Conservation (phyloP, 2,113 vertebrate species). For the human region DNA sequence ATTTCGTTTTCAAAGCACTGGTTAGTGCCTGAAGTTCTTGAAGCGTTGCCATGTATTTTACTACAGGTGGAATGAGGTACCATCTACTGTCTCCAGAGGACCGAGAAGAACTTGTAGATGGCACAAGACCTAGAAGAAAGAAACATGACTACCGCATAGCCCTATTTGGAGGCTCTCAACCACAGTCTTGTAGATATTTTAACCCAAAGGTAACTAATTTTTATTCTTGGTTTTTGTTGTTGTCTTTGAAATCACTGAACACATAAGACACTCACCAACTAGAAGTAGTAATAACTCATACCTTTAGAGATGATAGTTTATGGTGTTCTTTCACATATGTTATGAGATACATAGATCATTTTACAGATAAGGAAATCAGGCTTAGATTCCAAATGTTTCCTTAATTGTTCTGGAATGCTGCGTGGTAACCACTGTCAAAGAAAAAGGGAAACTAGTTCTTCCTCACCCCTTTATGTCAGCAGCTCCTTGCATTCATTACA, state of each 20-base stretch:
- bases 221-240: neutral
- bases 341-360: constrained; percentile 4
- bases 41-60: constrained; percentile 45
- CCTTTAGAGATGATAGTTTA: neutral
- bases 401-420: neutral
- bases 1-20: constrained; percentile 24
- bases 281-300: neutral
- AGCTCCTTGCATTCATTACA: neutral
- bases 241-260: neutral
- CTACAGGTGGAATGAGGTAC: constrained; percentile 90
- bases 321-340: neutral
- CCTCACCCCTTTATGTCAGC: neutral
- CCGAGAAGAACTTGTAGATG: constrained; percentile 95
- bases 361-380: constrained; percentile 37
- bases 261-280: neutral
- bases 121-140: constrained; percentile 93
- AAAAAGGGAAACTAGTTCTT: neutral
- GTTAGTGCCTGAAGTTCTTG: constrained; percentile 16
- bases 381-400: neutral
- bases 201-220: constrained; percentile 93
- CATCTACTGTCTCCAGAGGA: constrained; percentile 94
- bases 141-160: constrained; percentile 97
- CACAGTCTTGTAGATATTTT: constrained; percentile 98
- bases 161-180: constrained; percentile 97
- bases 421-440: neutral